A percentile compares a stretch with the other conserved stretches of the same genome.
Conservation (phyloP, 2,797 vertebrate species). For the Natrix natrix region DNA sequence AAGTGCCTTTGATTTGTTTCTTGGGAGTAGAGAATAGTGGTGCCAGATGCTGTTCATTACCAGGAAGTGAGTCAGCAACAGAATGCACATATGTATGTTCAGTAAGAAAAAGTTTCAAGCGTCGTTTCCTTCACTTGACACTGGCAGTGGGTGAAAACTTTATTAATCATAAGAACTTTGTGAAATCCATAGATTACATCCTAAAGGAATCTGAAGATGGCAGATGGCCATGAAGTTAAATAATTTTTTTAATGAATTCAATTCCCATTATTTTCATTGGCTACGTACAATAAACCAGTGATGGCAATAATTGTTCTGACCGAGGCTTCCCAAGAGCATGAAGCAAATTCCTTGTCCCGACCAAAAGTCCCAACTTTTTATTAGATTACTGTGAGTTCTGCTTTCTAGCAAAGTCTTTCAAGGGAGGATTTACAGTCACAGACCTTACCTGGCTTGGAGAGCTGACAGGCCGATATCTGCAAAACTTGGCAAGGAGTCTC, state of each 20-base stretch:
- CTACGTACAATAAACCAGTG: neutral
- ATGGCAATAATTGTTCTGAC: neutral
- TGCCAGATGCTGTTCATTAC: conserved; percentile 10
- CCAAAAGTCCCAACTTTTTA: too few relatives aligned
- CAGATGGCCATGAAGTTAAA: neutral
- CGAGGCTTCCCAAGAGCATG: too few relatives aligned
- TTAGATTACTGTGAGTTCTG: too few relatives aligned
- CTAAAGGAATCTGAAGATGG: neutral
- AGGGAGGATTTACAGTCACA: too few relatives aligned
- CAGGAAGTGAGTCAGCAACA: neutral
- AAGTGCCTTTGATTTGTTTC: conserved; percentile 27
- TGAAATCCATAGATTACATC: neutral
- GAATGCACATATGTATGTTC: neutral
- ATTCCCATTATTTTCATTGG: neutral
- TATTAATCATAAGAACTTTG: neutral
- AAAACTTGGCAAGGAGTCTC: too few relatives aligned
- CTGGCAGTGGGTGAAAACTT: neutral
- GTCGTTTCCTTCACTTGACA: neutral
- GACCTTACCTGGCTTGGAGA: too few relatives aligned
- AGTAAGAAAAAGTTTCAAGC: neutral
- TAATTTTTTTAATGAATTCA: neutral
- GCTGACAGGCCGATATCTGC: too few relatives aligned
- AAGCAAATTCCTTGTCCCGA: too few relatives aligned
- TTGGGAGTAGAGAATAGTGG: neutral
- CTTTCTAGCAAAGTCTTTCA: too few relatives aligned